Base-by-base conservation (phyloP, 2,113 vertebrate genomes). In the Nibea albiflora region DNA sequence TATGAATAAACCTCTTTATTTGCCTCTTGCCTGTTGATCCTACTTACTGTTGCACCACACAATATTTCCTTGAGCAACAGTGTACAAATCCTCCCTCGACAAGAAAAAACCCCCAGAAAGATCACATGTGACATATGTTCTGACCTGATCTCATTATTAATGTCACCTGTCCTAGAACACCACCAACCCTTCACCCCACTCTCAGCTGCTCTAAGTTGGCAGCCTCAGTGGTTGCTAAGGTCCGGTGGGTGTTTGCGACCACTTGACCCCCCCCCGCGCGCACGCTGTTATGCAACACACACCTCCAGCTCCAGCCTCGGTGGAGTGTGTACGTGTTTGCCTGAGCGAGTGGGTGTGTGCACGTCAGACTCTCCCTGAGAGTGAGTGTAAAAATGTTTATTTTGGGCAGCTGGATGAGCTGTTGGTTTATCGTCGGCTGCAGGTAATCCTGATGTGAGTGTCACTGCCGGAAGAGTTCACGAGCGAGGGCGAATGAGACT, bases 221-320 rank as follows among this genome's bases (percentile, higher is more conserved):
- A 82, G 80, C 66, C 75, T 85, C 78, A 64, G 70, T 87, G 84
- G 89, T 85, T 90, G 85, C 79, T 85, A 22, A 73, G 84, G 89
- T 83, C 76, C 88, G 90, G 93, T 93, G 88, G 83, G 91, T 84
- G 90, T 85, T 84, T 61, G 72, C 58, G 58, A 88, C 80, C 90
- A 88, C 80, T 88, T 92, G 90, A 7, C 31, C 31, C 31, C 31
- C 31, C 28, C 28, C 28, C 4, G 2, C 28, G 3, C 28, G 28
- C 31, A 7, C 31, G 8, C 80, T 75, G 86, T 95, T 95, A 95
- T 76, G 81, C 84, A 95, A 95, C 88, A 83, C 76, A 88, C 82
- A 90, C 88, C 89, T 89, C 90, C 89, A 81, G 84, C 83, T 85
- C 49, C 74, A 83, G 74, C 81, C 86, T 84, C 24, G 22, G 62